Evolutionary conservation across 1,140 invertebrate species (phyloP), one percentile per base, ranked within the genome.

Genomic region (Adoxophyes honmai): DNA sequence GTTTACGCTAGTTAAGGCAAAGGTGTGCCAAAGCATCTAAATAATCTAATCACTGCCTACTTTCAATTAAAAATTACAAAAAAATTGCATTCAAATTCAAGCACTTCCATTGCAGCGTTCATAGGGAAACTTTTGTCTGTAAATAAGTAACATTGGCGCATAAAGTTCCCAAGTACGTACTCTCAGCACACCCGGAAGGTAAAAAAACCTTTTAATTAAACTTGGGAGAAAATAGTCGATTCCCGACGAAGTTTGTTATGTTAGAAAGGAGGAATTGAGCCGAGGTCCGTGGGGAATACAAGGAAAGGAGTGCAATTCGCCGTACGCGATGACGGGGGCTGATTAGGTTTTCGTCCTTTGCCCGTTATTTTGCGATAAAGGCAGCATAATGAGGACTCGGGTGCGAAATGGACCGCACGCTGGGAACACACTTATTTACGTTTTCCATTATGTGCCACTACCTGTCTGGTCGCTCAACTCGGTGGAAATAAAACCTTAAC

Each of bases 261-360:
- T 62, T 57, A 57, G 21, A 37, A 28, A 36, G 34, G 60, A 67
- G 58, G 60, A 66, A 62, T 66, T 52, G 59, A 62, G 55, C 53
- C 58, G 16, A 60, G 60, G 42, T 66, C 57, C 28, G 21, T 9
- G n/a, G 39, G n/a, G 39, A 48, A 51, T 15, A 48, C 13, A 51
- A 18, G 54, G 34, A 52, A 60, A 34, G 51, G 57, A 28, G 21
- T 28, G 21, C 21, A 28, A 28, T 44, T 55, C 33, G 15, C 35
- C 44, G 1, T 34, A 59, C 37, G 55, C 55, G 58, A 60, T 60
- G 16, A 21, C 16, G 53, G 21, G 44, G 34, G 14, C 35, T 66
- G 59, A 59, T 66, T 66, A 59, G 51, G 33, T 42, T 18, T 35
- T 13, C 14, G 18, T 18, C 38, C 52, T 44, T 57, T 33, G 42